Percentiles rank a stretch among this genome's conserved stretches.
Conservation (phyloP, 2,113 vertebrate species). For the Xiphophorus maculatus region DNA sequence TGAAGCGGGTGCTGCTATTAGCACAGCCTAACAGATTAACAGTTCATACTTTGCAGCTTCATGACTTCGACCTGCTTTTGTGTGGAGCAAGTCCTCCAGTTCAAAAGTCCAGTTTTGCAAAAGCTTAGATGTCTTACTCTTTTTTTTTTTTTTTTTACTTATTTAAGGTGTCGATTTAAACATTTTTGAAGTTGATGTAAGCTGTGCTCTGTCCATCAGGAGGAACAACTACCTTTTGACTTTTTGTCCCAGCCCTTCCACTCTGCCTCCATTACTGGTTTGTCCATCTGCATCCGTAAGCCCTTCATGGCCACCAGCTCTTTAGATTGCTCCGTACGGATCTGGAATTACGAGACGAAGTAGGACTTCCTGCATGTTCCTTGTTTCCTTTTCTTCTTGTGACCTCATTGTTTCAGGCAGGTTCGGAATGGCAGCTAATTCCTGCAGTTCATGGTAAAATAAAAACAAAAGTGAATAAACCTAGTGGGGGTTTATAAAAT, state of each 20-base stretch:
- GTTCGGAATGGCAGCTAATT: background rate
- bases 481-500: too few relatives aligned
- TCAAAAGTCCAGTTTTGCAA: background rate
- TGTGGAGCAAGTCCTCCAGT: background rate
- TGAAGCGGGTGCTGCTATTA: conserved; percentile 61
- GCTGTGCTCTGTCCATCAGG: conserved; percentile 69
- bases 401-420: accelerated
- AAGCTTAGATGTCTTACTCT: too few relatives aligned
- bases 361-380: conserved; percentile 61
- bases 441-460: too few relatives aligned
- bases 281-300: conserved; percentile 89
- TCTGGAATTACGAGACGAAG: conserved; percentile 96
- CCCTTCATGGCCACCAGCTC: conserved; percentile 92
- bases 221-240: conserved; percentile 82
- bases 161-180: background rate
- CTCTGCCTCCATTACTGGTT: conserved; percentile 86
- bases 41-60: background rate
- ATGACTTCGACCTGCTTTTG: background rate
- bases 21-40: too few relatives aligned
- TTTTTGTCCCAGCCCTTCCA: conserved; percentile 88
- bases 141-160: background rate
- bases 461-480: too few relatives aligned
- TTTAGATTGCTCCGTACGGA: conserved; percentile 88
- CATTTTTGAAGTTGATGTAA: background rate
- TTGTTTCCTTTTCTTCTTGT: background rate